These are phyloP conservation scores for Tinea pellionella DNA, from an alignment of 2,888 invertebrate genomes.

Conservation along the genomic window DNA sequence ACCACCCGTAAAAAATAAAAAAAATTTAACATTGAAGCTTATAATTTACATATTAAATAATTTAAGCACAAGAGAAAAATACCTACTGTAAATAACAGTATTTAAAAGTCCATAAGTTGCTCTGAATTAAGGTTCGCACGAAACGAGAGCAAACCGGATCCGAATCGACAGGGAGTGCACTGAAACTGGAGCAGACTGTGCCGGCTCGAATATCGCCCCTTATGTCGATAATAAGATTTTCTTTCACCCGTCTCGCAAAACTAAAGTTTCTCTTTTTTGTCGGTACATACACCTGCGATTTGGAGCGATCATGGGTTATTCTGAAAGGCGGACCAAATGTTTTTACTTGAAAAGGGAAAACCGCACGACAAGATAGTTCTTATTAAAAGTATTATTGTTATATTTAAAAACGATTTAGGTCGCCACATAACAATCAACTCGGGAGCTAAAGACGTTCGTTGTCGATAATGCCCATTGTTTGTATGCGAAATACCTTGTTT, in stretches of 20 bases:
- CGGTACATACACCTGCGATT: constrained; percentile 56
- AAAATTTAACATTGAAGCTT: background rate
- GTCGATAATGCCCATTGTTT: background rate
- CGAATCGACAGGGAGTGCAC: constrained; percentile 47
- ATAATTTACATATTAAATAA: constrained; percentile 10
- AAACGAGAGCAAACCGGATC: constrained; percentile 62
- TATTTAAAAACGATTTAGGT: background rate
- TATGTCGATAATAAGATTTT: constrained; percentile 64
- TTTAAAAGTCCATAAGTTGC: constrained; percentile 44
- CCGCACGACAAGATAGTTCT: background rate
- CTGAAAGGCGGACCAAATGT: constrained; percentile 27
- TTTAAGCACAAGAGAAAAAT: background rate
- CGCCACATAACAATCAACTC: background rate
- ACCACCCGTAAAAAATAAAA: background rate
- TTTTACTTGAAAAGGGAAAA: background rate
- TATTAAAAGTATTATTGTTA: background rate
- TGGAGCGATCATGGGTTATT: constrained; percentile 54
- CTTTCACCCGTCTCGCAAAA: constrained; percentile 50
- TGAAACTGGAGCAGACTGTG: constrained; percentile 59
- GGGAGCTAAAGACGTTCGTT: background rate
- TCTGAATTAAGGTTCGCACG: constrained; percentile 48
- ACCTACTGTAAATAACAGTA: constrained; percentile 36
- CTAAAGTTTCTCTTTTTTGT: constrained; percentile 64
- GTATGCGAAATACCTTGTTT: background rate
- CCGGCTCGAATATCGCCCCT: constrained; percentile 62